These are phyloP conservation scores for Callipepla squamata DNA, from an alignment of 2,113 vertebrate species.

Conservation along the genomic window DNA sequence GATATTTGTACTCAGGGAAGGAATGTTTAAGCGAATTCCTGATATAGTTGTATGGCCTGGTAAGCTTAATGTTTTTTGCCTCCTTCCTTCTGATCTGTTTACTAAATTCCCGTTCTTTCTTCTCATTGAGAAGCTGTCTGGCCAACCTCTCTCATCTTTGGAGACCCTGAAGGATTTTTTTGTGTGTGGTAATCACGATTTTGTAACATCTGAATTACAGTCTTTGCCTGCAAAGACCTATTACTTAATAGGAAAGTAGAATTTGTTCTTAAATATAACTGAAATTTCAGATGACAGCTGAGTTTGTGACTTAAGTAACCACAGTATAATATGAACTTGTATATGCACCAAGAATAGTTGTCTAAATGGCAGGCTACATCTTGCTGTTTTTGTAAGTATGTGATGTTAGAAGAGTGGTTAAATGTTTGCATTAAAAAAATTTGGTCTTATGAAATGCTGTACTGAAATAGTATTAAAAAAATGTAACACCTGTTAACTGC, in stretches of 20 bases:
- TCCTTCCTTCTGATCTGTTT: neutral
- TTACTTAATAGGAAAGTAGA: neutral
- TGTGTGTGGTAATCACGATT: neutral
- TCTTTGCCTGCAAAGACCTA: neutral
- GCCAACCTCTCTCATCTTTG: neutral
- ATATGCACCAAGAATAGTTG: neutral
- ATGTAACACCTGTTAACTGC: neutral
- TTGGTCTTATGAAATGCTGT: neutral
- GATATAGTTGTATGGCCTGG: slow-evolving; percentile 97
- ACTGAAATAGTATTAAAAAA: neutral
- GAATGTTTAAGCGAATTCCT: slow-evolving; percentile 91
- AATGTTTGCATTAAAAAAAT: neutral
- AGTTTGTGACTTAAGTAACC: neutral
- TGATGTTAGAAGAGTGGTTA: neutral
- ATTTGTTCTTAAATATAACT: neutral
- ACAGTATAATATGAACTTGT: neutral
- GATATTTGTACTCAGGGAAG: slow-evolving; percentile 95
- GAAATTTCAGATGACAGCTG: neutral
- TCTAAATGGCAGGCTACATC: neutral
- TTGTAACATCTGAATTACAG: neutral
- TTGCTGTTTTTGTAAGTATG: neutral
- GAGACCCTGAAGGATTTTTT: neutral
- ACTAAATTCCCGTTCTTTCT: neutral
- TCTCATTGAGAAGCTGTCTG: neutral
- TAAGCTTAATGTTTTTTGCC: slow-evolving; percentile 68